phyloP scores from a whole-genome alignment of 2,797 vertebrate species.

The Acrossocheilus wenchowensis region DNA sequence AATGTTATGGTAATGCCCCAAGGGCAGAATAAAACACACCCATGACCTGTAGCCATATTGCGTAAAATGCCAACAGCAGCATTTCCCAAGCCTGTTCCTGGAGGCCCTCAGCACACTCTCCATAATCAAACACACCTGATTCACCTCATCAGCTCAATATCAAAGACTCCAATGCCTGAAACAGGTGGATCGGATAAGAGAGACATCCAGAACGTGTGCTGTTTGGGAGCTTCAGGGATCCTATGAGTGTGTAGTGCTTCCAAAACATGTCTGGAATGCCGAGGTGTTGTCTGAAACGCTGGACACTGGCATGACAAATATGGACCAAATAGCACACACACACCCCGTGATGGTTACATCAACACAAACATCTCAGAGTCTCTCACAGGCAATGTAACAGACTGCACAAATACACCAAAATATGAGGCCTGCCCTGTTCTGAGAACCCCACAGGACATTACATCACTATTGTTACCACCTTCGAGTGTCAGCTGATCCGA shows the following conservation, averaged over 20 bases:
- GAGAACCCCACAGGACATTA: constrained; percentile 14
- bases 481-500: not conserved
- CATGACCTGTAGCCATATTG: not conserved
- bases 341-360: not conserved
- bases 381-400: not conserved
- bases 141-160: not conserved
- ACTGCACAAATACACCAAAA: not conserved
- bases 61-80: not conserved
- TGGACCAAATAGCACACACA: not conserved
- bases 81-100: not conserved
- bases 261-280: constrained; percentile 35
- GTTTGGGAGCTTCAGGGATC: not conserved
- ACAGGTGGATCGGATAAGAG: not conserved
- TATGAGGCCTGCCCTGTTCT: constrained; percentile 5
- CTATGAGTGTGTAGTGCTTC: not conserved
- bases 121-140: not conserved
- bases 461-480: not conserved
- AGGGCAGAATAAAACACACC: not conserved
- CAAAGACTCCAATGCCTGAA: not conserved
- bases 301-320: constrained; percentile 36
- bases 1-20: not conserved
- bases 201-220: not conserved
- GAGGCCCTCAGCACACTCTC: not conserved
- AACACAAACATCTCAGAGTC: constrained; percentile 12
- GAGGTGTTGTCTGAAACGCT: constrained; percentile 12